Conservation (phyloP, 2,888 invertebrate species). For the Lymantria monacha region DNA sequence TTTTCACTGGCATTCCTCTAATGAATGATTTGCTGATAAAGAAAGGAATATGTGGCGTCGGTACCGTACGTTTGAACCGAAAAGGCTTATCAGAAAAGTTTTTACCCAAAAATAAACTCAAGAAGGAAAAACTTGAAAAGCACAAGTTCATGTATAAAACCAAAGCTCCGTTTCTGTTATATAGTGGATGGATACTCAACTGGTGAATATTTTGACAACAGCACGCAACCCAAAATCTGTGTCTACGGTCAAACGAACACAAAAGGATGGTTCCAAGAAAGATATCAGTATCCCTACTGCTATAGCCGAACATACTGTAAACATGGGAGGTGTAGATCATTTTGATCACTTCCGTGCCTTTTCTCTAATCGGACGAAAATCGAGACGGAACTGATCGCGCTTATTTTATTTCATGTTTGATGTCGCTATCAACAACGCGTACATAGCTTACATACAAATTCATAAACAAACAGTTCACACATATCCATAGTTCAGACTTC, state of each 20-base stretch:
- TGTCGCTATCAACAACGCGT: slow-evolving; percentile 15
- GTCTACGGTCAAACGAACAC: slow-evolving; percentile 3
- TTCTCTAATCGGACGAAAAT: slow-evolving; percentile 4
- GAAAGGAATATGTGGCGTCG: slow-evolving; percentile 7
- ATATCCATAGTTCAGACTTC: not conserved
- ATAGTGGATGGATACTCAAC: slow-evolving; percentile 9
- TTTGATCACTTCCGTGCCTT: slow-evolving; percentile 11
- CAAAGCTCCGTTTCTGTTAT: slow-evolving; percentile 6
- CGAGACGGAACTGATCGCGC: slow-evolving; percentile 9
- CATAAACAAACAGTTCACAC: not conserved
- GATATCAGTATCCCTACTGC: slow-evolving; percentile 5
- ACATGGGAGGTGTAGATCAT: slow-evolving; percentile 18
- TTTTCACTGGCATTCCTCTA: slow-evolving; percentile 11
- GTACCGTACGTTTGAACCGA: slow-evolving; percentile 9
- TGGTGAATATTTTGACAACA: slow-evolving; percentile 5
- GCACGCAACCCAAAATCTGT: slow-evolving; percentile 2
- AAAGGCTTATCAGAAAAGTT: slow-evolving; percentile 8
- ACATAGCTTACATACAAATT: slow-evolving; percentile 1
- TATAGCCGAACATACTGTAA: too few species aligned
- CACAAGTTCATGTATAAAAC: slow-evolving; percentile 6
- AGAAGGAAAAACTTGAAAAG: not conserved
- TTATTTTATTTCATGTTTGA: slow-evolving; percentile 20
- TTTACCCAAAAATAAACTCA: not conserved
- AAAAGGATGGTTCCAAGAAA: slow-evolving; percentile 14
- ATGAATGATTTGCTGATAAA: slow-evolving; percentile 10